Evolutionary conservation across 2,888 invertebrate genomes (phyloP).

Genomic region (Idaea straminata): DNA sequence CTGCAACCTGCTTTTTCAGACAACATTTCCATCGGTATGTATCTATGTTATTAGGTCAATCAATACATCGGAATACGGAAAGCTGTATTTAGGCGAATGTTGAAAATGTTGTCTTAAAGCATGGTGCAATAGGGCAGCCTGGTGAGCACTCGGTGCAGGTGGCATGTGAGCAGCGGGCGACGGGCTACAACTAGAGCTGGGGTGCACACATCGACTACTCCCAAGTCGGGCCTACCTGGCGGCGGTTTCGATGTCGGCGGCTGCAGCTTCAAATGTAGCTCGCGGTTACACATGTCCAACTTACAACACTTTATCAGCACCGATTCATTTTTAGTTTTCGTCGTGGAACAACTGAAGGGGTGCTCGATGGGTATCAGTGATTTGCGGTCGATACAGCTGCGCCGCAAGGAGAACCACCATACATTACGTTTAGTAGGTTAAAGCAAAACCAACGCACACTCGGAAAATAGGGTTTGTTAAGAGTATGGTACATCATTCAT

Average conservation of each 20-base stretch:
- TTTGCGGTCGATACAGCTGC: conserved; percentile 89
- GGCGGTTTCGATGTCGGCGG: conserved; percentile 82
- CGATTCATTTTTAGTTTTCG: conserved; percentile 86
- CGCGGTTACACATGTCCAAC: conserved; percentile 86
- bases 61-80: background rate
- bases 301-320: conserved; percentile 92
- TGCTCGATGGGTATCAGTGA: conserved; percentile 88
- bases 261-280: conserved; percentile 84
- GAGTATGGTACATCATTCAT: conserved; percentile 70
- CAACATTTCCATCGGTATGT: conserved; percentile 8
- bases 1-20: conserved; percentile 15
- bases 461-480: conserved; percentile 72
- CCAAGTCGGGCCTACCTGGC: conserved; percentile 82
- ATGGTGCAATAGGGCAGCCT: conserved; percentile 5
- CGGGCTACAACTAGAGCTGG: conserved; percentile 21
- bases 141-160: conserved; percentile 6
- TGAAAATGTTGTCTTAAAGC: conserved; percentile 8
- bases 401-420: conserved; percentile 77
- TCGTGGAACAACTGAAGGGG: conserved; percentile 89
- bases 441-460: conserved; percentile 79
- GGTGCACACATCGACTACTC: conserved; percentile 38
- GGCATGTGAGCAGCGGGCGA: conserved; percentile 19
- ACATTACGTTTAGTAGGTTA: conserved; percentile 81
- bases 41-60: background rate
- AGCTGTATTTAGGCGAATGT: background rate